Evolutionary conservation across 2,888 invertebrate species (phyloP), one percentile per base, ranked within the genome.

Genomic region (Drosophila nigricruria): DNA sequence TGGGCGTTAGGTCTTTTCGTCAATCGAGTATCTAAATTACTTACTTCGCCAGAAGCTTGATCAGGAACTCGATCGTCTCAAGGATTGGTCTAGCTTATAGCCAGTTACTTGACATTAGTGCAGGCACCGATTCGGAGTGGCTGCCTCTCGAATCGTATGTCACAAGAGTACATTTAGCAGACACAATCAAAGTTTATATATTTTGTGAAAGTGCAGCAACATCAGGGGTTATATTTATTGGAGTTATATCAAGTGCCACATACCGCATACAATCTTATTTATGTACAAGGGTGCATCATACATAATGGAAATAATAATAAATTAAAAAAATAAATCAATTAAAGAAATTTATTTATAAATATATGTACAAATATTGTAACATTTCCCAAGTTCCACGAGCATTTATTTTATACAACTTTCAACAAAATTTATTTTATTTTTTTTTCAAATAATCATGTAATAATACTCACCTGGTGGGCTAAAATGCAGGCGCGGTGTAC

Each of bases 401-500:
- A 25, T 53, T 63, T 43, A 34, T 34, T 64, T 72, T 36, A 38
- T 61, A 68, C 57, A 72, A 71, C 14, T 47, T 56, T 43, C 49
- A 16, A 54, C 38, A 45, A 66, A 49, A 34, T 45, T 38, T 25
- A 36, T 30, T 16, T 16, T 2, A 1, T 53, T 12, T 20, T 23
- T 27, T 10, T n/a, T 9, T 47, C 25, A 9, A 9, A 25, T 9
- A 6, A 43, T 25, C n/a, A 30, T 30, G 1, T n/a, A 42, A 8
- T 20, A 40, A 36, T 40, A 73, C 78, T 82, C 90, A 98, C 98
- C 96, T 98, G 98, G 93, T 97, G 97, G 38, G 99, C 97, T 87
- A 98, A 96, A 79, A 97, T 96, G 91, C 98, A 98, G 32, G 99
- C 99, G 82, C 99, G 95, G 92, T 97, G 96, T 16, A 98, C 98